A percentile compares a stretch with the other conserved stretches of the same genome.
Evolutionary conservation across 1,140 invertebrate species (phyloP).

Genomic region (Papilio machaon): DNA sequence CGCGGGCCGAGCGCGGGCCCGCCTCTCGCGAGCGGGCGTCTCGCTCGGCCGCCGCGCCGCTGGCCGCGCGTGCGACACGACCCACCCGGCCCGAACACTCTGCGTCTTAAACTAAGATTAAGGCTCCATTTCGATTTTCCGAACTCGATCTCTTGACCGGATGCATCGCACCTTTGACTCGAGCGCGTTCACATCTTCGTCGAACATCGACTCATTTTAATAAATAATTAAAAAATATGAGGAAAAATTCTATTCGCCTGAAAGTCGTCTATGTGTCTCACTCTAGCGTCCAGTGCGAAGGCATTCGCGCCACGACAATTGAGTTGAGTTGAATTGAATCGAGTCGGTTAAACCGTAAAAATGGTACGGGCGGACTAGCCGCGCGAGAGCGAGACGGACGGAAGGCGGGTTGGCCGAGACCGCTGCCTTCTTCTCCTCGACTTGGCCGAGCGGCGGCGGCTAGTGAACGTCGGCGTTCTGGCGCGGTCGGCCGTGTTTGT

Average conservation of each 20-base stretch:
- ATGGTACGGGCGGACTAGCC: constrained; percentile 75
- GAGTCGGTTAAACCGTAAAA: constrained; percentile 81
- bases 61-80: constrained; percentile 75
- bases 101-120: constrained; percentile 78
- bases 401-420: constrained; percentile 78
- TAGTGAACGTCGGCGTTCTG: constrained; percentile 79
- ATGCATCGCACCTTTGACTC: constrained; percentile 59
- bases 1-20: constrained; percentile 66
- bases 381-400: constrained; percentile 77
- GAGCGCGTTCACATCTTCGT: constrained; percentile 37
- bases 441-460: constrained; percentile 69
- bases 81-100: constrained; percentile 59
- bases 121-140: constrained; percentile 74
- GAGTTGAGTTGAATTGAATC: constrained; percentile 82
- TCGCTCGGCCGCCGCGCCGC: constrained; percentile 68
- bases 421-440: constrained; percentile 80
- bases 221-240: constrained; percentile 39
- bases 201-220: constrained; percentile 17
- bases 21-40: constrained; percentile 72
- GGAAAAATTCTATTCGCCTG: constrained; percentile 48
- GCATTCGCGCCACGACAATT: constrained; percentile 81
- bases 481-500: constrained; percentile 70
- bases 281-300: constrained; percentile 79
- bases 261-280: constrained; percentile 71
- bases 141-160: constrained; percentile 67